phyloP scores from a whole-genome alignment of 2,797 vertebrate genomes.

The Micrastur ruficollis region DNA sequence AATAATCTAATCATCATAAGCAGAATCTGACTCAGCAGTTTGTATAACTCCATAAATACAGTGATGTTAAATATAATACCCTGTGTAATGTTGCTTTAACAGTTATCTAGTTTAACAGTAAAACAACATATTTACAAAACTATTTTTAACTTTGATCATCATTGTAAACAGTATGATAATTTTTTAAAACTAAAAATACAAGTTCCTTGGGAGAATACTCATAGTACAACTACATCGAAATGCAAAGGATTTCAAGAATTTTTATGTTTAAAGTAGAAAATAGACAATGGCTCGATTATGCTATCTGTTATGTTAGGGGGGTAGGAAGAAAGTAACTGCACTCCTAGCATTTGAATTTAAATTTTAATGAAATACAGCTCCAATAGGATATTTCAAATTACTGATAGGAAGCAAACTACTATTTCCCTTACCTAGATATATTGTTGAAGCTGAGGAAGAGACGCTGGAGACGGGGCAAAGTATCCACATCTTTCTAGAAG shows the following conservation, averaged over 20 bases:
- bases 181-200: background rate
- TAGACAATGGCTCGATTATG: background rate
- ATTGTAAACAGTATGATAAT: background rate
- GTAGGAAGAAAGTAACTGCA: background rate
- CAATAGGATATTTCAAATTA: background rate
- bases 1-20: background rate
- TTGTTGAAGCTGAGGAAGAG: constrained; percentile 98
- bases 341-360: background rate
- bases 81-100: background rate
- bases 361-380: background rate
- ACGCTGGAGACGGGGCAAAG: constrained; percentile 90
- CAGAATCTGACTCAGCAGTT: constrained; percentile 43
- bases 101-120: background rate
- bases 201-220: background rate
- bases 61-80: background rate
- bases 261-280: background rate
- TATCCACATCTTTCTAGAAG: constrained; percentile 92
- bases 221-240: background rate
- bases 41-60: background rate
- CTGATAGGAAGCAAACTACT: constrained; percentile 29
- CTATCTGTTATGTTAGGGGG: background rate
- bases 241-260: constrained; percentile 20
- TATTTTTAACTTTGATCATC: background rate
- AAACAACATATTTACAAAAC: background rate
- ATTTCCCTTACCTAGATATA: constrained; percentile 91